Conservation (phyloP, 2,113 vertebrate genomes). For the Maccullochella peelii region DNA sequence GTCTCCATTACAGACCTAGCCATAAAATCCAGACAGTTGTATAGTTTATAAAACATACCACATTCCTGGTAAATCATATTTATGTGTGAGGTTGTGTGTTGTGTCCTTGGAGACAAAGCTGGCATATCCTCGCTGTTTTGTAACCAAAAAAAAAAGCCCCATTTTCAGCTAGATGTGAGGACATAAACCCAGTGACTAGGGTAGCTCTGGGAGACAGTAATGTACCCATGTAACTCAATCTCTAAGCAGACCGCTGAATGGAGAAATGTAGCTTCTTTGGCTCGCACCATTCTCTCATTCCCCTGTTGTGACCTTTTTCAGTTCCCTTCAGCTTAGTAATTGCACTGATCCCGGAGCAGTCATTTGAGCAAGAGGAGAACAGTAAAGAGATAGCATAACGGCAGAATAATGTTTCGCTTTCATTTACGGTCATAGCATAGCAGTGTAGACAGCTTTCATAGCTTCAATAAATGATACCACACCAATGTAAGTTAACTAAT, state of each 20-base stretch:
- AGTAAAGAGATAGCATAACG: constrained; percentile 42
- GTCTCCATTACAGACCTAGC: constrained; percentile 45
- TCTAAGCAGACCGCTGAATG: constrained; percentile 54
- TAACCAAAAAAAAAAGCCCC: constrained; percentile 16
- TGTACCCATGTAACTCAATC: constrained; percentile 71
- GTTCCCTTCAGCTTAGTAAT: constrained; percentile 43
- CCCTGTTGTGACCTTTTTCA: constrained; percentile 66
- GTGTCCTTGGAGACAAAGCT: constrained; percentile 20
- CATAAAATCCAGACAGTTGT: constrained; percentile 31
- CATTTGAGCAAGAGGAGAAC: constrained; percentile 55
- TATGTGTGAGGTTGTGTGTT: background rate
- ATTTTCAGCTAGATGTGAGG: constrained; percentile 44
- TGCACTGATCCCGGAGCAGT: constrained; percentile 55
- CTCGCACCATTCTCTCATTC: constrained; percentile 44
- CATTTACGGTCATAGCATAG: constrained; percentile 49
- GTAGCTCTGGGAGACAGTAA: constrained; percentile 68
- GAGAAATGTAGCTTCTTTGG: constrained; percentile 54
- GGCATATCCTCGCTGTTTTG: constrained; percentile 28
- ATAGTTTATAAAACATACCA: constrained; percentile 35
- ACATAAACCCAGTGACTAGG: constrained; percentile 32
- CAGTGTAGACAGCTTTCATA: background rate
- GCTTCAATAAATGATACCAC: constrained; percentile 17
- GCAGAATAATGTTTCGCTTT: constrained; percentile 42
- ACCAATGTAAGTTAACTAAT: constrained; percentile 11
- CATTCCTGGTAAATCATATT: constrained; percentile 49